Evolutionary conservation across 2,888 invertebrate genomes (phyloP), one percentile per base, ranked within the genome.

Genomic region (Oscheius sp.): DNA sequence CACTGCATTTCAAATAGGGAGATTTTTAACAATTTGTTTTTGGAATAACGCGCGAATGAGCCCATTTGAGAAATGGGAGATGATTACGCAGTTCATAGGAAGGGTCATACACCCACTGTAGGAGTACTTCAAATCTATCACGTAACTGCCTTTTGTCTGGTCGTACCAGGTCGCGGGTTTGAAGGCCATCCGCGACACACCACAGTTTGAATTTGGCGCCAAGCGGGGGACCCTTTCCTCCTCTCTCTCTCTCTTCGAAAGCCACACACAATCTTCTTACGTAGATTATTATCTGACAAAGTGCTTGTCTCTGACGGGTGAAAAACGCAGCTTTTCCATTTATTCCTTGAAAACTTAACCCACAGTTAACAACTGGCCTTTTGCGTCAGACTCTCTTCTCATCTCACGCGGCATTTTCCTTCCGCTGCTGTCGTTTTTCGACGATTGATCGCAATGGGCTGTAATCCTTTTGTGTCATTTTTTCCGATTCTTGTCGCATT

Each of bases 201-300:
- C 20, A 47, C 47, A 24, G 47, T 54, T 54, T 54, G 54, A 54
- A 54, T 54, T 54, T 54, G 54, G 54, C 54, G 54, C 51, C 51
- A 51, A 24, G 9, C 28, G 4, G 28, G 5, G 33, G 33, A 32
- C 36, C 33, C 32, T 32, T 17, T 14, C 33, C 54, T 54, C 33
- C 32, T 32, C 17, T 14, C 33, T 9, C 54, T 33, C 20, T n/a
- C 54, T 36, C 33, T 32, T 33, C 17, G 36, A n/a, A 32, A n/a
- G n/a, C n/a, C n/a, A n/a, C n/a, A n/a, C n/a, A n/a, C n/a, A n/a
- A n/a, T n/a, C n/a, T n/a, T n/a, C n/a, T n/a, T n/a, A n/a, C n/a
- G n/a, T n/a, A 54, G 54, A 54, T 54, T 33, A 28, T 33, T 54
- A 54, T 54, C 54, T 32, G 33, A 5, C 24, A 6, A 54, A 33